phyloP scores from a whole-genome alignment of 2,113 vertebrate species.

The Columba livia region DNA sequence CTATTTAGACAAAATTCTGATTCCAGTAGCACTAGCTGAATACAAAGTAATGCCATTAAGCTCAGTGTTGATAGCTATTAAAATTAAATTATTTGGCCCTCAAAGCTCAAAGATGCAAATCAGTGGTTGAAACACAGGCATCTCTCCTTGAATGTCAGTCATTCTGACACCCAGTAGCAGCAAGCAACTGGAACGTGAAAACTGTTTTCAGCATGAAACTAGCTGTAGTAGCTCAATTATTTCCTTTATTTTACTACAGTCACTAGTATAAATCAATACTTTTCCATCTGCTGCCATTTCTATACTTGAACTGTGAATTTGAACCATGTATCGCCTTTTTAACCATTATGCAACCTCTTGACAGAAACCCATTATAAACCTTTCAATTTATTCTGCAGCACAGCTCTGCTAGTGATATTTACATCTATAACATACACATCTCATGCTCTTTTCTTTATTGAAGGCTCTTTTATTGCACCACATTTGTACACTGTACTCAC shows the following conservation, averaged over 20 bases:
- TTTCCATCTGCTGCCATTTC: slow-evolving; percentile 45
- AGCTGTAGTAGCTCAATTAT: not conserved
- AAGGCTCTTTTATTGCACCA: slow-evolving; percentile 40
- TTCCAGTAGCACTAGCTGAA: not conserved
- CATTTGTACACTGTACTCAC: slow-evolving; percentile 20
- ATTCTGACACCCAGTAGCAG: not conserved
- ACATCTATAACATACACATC: slow-evolving; percentile 58
- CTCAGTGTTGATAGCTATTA: not conserved
- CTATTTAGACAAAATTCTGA: not conserved
- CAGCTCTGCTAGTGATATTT: slow-evolving; percentile 58
- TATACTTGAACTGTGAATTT: slow-evolving; percentile 17
- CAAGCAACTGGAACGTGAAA: not conserved
- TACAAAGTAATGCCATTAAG: not conserved
- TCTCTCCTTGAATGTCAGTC: not conserved
- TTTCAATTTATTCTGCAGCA: slow-evolving; percentile 58
- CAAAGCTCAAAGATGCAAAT: not conserved
- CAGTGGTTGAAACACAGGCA: not conserved
- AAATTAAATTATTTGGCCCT: not conserved
- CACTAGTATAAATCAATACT: not conserved
- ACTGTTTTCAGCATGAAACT: not conserved
- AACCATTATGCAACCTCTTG: slow-evolving; percentile 40
- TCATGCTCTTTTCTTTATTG: slow-evolving; percentile 52
- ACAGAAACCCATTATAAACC: slow-evolving; percentile 57
- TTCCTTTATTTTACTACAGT: slow-evolving; percentile 40
- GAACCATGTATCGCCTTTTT: slow-evolving; percentile 15